Percentiles rank a stretch among this genome's conserved stretches.
These are phyloP conservation scores for Porites lutea DNA, from an alignment of 64 coral and sea anemone species.

Conservation along the genomic window DNA sequence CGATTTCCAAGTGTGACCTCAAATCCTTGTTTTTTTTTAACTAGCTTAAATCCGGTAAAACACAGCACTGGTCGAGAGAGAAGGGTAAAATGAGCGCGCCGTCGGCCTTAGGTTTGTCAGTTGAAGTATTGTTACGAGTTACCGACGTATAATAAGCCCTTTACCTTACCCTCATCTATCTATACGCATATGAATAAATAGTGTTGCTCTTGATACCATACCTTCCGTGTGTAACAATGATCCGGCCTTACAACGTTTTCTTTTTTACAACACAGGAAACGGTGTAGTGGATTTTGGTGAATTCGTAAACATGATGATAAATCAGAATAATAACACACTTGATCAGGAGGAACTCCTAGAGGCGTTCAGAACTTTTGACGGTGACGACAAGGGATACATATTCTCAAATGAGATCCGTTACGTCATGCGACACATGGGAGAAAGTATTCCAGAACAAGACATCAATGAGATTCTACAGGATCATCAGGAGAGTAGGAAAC, in stretches of 20 bases:
- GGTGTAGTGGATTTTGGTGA: constrained; percentile 97
- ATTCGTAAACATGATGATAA: constrained; percentile 99
- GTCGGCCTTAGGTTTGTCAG: too few relatives aligned
- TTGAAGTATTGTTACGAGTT: too few relatives aligned
- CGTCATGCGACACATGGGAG: constrained; percentile 97
- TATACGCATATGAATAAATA: too few relatives aligned
- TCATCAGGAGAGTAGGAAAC: constrained; percentile 78
- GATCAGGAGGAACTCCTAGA: constrained; percentile 92
- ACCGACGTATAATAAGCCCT: too few relatives aligned
- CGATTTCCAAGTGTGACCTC: too few relatives aligned
- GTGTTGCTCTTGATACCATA: too few relatives aligned
- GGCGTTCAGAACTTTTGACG: constrained; percentile 98
- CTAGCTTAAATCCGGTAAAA: too few relatives aligned
- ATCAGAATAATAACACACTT: constrained; percentile 98
- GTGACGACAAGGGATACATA: constrained; percentile 98
- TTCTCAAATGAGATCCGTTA: constrained; percentile 98
- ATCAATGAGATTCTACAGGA: constrained; percentile 95
- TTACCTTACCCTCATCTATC: too few relatives aligned
- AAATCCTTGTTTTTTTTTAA: too few relatives aligned
- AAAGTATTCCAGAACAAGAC: constrained; percentile 93
- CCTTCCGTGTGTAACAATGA: too few relatives aligned
- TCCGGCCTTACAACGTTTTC: neutral
- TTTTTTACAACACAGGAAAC: constrained; percentile 67
- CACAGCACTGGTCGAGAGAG: too few relatives aligned
- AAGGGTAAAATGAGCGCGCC: too few relatives aligned